Base-by-base conservation (phyloP, 2,888 invertebrate genomes). In the Dicyrtomina minuta region DNA sequence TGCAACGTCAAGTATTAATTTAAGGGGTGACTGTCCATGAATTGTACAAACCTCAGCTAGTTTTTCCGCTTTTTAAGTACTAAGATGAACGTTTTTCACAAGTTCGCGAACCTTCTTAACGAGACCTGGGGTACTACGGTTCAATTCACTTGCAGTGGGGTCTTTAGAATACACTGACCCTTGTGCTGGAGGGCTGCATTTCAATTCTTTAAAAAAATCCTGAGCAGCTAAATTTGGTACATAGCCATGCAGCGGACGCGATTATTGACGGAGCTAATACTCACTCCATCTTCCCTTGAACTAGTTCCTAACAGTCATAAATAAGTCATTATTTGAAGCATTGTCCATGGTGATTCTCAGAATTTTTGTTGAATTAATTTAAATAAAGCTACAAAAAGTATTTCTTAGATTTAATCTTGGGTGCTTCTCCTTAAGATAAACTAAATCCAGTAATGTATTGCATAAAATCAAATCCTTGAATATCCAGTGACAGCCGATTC, bases 171-270 rank as follows among this genome's bases (percentile, higher is more conserved):
- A 5, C 33, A 5, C 3, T 5, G 8, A 33, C 8, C 8, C 8
- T n/a, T n/a, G n/a, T n/a, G 15, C 26, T 15, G 26, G 56, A 22
- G 43, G 24, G 17, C 12, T 8, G 2, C 43, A 15, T 44, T 44
- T 44, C 2, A 60, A 39, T 22, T 17, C 12, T 15, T 44, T 12
- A 8, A 60, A 17, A 41, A 43, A 13, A 4, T 20, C 60, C 22
- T 60, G 60, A 10, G 22, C 60, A 43, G 8, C 41, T 4, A 60
- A 24, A 60, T 60, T 60, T 17, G 44, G 12, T 4, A 60, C 44
- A 44, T 60, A 44, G 46, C 44, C 13, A 60, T 3, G 44, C 60
- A 60, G 4, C 44, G 8, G 8, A 60, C n/a, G 20, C 24, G 20
- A 43, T 39, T 39, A 15, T 17, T 22, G 10, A 13, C 5, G 1